phyloP scores from a whole-genome alignment of 2,797 vertebrate genomes.

The Labroides dimidiatus region DNA sequence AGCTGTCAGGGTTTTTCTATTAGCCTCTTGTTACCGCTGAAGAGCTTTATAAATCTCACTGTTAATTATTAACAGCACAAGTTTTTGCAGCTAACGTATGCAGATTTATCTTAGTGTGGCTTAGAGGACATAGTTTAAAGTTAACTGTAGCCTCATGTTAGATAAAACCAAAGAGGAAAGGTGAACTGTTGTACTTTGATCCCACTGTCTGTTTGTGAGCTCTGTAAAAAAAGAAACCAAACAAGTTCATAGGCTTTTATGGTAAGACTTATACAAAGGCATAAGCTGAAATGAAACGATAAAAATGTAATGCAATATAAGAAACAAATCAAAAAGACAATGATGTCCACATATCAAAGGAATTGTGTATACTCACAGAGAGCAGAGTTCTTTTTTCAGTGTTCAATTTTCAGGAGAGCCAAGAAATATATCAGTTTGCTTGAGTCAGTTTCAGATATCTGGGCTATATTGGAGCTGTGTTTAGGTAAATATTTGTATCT shows the following conservation, averaged over 20 bases:
- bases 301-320: too few relatives aligned
- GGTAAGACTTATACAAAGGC: neutral
- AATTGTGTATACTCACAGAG: too few relatives aligned
- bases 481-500: neutral
- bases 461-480: neutral
- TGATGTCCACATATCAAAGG: too few relatives aligned
- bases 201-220: slow-evolving; percentile 13
- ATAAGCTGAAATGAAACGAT: too few relatives aligned
- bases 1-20: too few relatives aligned
- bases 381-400: too few relatives aligned
- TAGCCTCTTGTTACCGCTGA: too few relatives aligned
- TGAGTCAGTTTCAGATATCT: neutral
- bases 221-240: neutral
- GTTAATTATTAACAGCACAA: slow-evolving; percentile 10
- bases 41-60: too few relatives aligned
- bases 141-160: slow-evolving; percentile 1
- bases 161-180: slow-evolving; percentile 54
- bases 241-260: neutral
- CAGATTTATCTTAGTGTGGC: neutral
- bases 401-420: too few relatives aligned
- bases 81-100: neutral
- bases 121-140: neutral
- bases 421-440: slow-evolving; percentile 7
- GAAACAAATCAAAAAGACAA: too few relatives aligned
- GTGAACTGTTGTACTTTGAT: slow-evolving; percentile 58